Percentiles rank a stretch among this genome's conserved stretches.
These are phyloP conservation scores for Xenopus tropicalis DNA, from an alignment of 2,113 vertebrate species.

Conservation along the genomic window DNA sequence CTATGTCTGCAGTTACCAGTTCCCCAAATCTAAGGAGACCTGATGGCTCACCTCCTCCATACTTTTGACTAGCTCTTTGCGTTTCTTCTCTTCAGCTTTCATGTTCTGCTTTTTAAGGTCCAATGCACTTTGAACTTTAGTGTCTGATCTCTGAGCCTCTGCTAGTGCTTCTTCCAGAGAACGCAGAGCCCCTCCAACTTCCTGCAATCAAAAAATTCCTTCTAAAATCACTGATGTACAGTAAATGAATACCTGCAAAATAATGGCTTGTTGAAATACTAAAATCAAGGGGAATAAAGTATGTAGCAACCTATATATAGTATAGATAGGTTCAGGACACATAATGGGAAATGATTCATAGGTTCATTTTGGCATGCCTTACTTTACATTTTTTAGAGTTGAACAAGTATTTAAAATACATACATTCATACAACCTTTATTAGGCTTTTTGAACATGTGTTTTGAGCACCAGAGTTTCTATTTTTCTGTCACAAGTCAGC, in stretches of 20 bases:
- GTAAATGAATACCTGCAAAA: neutral
- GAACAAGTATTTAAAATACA: no score
- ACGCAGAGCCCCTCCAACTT: constrained; percentile 66
- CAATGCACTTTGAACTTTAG: constrained; percentile 81
- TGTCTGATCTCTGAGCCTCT: constrained; percentile 74
- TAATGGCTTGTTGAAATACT: neutral
- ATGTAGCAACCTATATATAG: no score
- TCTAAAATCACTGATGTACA: neutral
- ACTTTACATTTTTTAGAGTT: no score
- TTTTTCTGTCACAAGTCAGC: no score
- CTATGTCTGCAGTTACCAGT: no score
- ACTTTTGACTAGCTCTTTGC: constrained; percentile 73
- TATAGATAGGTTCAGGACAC: no score
- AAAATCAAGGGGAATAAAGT: neutral
- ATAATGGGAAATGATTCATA: no score
- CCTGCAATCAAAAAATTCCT: constrained; percentile 58
- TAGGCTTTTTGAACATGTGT: no score
- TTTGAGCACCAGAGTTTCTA: no score
- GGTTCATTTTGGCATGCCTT: no score
- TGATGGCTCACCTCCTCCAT: constrained; percentile 77
- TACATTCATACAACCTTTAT: no score
- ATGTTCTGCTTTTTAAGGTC: constrained; percentile 87
- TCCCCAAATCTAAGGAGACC: no score
- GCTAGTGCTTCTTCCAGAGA: constrained; percentile 74
- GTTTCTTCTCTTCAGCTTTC: constrained; percentile 76